Evolutionary conservation across 1,140 invertebrate species (phyloP), one percentile per base, ranked within the genome.

Genomic region (Drosophila murphyi): DNA sequence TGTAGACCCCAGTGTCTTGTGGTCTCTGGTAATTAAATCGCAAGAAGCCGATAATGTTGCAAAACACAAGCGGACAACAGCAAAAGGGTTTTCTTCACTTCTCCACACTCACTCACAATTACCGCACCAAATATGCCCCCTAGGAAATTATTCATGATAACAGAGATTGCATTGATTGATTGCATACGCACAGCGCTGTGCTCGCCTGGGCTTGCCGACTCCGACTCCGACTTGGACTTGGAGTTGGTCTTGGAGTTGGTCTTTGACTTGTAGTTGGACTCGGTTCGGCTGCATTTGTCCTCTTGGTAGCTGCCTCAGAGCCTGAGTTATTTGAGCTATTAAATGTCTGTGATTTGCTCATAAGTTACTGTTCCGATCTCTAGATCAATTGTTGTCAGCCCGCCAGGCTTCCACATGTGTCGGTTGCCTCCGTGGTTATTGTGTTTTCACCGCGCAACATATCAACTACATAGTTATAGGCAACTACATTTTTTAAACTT

Each of bases 71-170:
- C 55, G 62, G 20, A 7, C 47, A 65, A 65, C 62, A 57, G 62
- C 80, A 82, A 79, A 82, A 78, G 80, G 80, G 80, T 72, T 72
- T 80, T 35, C 35, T 28, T 35, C 48, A 50, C 61, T 74, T 65
- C 41, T 63, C 51, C 41, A 32, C 54, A 59, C 54, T 62, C 54
- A 48, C 64, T 50, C 29, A 62, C 68, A 64, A 72, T 72, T 72
- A 72, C 61, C 64, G 75, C 67, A 64, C 78, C 78, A 63, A 74
- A 76, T 77, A 79, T 87, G 82, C 78, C 82, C 82, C 72, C 83
- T 87, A 87, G 82, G 82, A 87, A 87, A 88, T 87, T 87, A 87
- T 87, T 87, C 82, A 87, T 87, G 82, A 87, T 87, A 87, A 87
- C 82, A 87, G 76, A 87, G 82, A 87, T 87, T 87, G 82, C 82